Base-by-base conservation (phyloP, 2,797 vertebrate species). In the Sardinella longiceps region DNA sequence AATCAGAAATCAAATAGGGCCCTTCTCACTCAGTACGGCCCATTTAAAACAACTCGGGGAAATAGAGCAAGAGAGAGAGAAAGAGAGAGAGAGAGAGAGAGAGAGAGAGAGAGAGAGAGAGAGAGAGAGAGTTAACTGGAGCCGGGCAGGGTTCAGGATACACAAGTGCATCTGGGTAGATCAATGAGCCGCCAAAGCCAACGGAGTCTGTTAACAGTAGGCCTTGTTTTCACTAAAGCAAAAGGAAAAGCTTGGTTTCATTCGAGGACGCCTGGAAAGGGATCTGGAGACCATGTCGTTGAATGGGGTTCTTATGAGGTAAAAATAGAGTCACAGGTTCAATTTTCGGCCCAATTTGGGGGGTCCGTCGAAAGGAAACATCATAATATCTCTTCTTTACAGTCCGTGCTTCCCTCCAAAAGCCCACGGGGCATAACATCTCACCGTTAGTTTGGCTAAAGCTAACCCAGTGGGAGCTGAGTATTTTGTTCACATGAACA, bases 211-310 rank as follows among this genome's bases (percentile, higher is more conserved):
- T 85, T 86, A 85, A 89, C 82, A 83, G 51, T 33, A 6, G 86
- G 89, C 89, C 88, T 90, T 90, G 91, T 92, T 94, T 93, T 90
- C 91, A 90, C 88, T 83, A 85, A 86, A 85, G 83, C 83, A 85
- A n/a, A n/a, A 83, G 90, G 90, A 90, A 88, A 91, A 91, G 89
- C 91, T 81, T 86, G 87, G 89, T 87, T 84, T 85, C 85, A 87
- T 74, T 66, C 85, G 39, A 51, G 90, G 83, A 81, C 81, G 74
- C 82, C 84, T 81, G 63, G 77, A 81, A 89, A 12, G 46, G 88
- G 86, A 58, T 87, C 84, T 39, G 89, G 88, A 89, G 91, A 82
- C 91, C 85, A 90, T 87, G 87, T 90, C 89, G 88, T 90, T 90
- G 89, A 80, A 88, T 48, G 87, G 84, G 89, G 89, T 81, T 86